Evolutionary conservation across 2,113 vertebrate genomes (phyloP), one percentile per base, ranked within the genome.

Genomic region (Craseonycteris thonglongyai): DNA sequence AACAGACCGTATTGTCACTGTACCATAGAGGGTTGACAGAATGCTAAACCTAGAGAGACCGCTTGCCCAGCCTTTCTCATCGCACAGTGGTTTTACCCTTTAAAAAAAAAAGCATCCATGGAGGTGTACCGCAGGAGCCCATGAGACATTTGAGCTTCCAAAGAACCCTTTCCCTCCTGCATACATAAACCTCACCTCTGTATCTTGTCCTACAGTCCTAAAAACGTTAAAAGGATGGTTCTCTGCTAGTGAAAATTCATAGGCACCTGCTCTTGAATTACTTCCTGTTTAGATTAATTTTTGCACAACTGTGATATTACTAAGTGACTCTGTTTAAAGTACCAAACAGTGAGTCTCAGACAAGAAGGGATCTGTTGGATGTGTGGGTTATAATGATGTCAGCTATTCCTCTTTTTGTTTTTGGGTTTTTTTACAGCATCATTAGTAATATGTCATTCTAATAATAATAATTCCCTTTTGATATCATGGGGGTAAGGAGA

Each of bases 381-480:
- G 88, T 97, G 97, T 97, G 84, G 93, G 81, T 95, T 95, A 49
- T 71, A 95, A 94, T 84, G 90, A 71, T 97, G 98, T 97, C 88
- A 72, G 94, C 88, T 93, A 63, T 90, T 92, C 63, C 86, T 91
- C 72, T 80, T 75, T 81, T 83, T n/a, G n/a, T n/a, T n/a, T n/a
- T n/a, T n/a, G n/a, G n/a, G n/a, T n/a, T n/a, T n/a, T 98, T 97
- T 97, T 96, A 97, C 94, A 97, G 71, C 95, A 97, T 98, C 96
- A 97, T 98, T 98, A 98, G 97, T 97, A 97, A 98, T 89, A 90
- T 63, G 13, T 97, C 93, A 0, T 97, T 97, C 95, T 98, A 97
- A 98, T 98, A 98, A 97, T 98, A 98, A 96, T 98, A 98, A 98
- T 98, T 98, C 97, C 98, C 97, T 97, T 96, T 97, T 98, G 97